phyloP scores from a whole-genome alignment of 2,888 invertebrate genomes.

The Tachina lurida region DNA sequence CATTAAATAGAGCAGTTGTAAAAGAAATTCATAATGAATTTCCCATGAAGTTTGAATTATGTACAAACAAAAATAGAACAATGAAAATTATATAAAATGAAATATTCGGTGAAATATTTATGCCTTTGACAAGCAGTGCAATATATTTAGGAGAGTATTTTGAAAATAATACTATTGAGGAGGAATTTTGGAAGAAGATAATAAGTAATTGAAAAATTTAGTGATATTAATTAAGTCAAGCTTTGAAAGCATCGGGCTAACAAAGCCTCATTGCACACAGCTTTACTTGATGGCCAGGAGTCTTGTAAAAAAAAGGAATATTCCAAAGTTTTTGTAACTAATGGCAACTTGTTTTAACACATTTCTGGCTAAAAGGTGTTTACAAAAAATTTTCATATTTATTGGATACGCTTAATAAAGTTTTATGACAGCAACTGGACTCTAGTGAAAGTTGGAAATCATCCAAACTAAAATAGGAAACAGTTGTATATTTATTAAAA shows the following conservation, averaged over 20 bases:
- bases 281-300: too few species aligned
- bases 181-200: too few species aligned
- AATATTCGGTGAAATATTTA: background rate
- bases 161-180: background rate
- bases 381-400: background rate
- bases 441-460: conserved; percentile 10
- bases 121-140: background rate
- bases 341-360: too few species aligned
- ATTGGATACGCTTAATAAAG: conserved; percentile 63
- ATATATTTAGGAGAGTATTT: background rate
- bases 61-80: background rate
- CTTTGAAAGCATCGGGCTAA: too few species aligned
- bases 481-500: background rate
- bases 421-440: conserved; percentile 41
- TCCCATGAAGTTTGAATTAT: conserved; percentile 53
- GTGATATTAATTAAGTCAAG: too few species aligned
- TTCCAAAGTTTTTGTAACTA: too few species aligned
- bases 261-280: too few species aligned
- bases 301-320: too few species aligned
- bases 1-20: background rate
- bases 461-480: background rate
- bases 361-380: background rate
- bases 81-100: background rate
- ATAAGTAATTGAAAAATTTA: too few species aligned
- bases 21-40: conserved; percentile 39